Evolutionary conservation across 2,113 vertebrate species (phyloP), one percentile per base, ranked within the genome.

Genomic region (Cyanoliseus patagonus): DNA sequence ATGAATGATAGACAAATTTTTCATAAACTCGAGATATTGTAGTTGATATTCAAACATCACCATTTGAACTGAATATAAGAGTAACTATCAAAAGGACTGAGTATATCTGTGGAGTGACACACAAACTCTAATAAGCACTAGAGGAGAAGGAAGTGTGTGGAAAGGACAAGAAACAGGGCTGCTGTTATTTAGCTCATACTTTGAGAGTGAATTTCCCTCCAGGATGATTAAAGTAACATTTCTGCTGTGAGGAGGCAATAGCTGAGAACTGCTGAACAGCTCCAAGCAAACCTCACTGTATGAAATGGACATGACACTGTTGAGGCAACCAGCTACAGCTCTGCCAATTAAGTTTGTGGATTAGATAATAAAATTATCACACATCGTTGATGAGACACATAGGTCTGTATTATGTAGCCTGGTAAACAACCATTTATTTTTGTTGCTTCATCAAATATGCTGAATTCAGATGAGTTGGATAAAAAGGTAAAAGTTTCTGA

Each of bases 81-180:
- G 12, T 64, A 0, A 0, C 11, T 70, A 5, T 66, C 2, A 4
- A 63, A 68, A 79, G 2, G 13, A 42, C 4, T 51, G 37, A 79
- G 6, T 67, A 22, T 24, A 44, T 10, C n/a, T 5, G 4, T 83
- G 53, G 62, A 82, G 23, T 17, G 47, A 55, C 11, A 75, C 3
- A 39, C 13, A 63, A 84, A 49, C 2, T 19, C 17, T n/a, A 85
- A 72, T 31, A 78, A 85, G 10, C 5, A 19, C 11, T 51, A 55
- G 7, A 8, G 13, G 6, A 79, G 39, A 76, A 72, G 4, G 33
- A 69, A 8, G 9, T 23, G 24, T 8, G 11, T 53, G 13, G 7
- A 87, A 72, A 59, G n/a, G 19, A 72, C 8, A 46, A 64, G 25
- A 83, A 10, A 14, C 4, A 42, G 11, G 30, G 28, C 13, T 68